phyloP scores from a whole-genome alignment of 2,113 vertebrate genomes.

The Cyprinus carpio region DNA sequence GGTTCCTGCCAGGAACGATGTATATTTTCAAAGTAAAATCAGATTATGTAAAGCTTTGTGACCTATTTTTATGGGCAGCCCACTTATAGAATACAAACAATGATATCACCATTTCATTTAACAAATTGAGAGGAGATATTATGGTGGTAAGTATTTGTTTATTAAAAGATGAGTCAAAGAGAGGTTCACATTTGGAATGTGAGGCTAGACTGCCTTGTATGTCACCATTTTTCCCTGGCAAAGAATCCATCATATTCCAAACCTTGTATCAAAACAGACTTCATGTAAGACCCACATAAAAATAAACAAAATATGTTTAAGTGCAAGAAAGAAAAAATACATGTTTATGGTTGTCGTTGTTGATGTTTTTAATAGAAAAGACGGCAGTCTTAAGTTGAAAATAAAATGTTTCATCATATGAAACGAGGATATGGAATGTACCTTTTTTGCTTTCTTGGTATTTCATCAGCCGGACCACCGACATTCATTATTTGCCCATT shows the following conservation, averaged over 20 bases:
- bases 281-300: constrained; percentile 82
- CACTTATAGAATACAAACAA: neutral
- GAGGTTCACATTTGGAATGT: constrained; percentile 81
- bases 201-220: constrained; percentile 77
- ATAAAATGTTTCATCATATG: constrained; percentile 82
- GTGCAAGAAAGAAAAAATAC: constrained; percentile 85
- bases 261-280: constrained; percentile 77
- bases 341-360: constrained; percentile 77
- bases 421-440: constrained; percentile 83
- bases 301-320: constrained; percentile 84
- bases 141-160: constrained; percentile 83
- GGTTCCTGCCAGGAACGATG: neutral
- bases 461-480: constrained; percentile 67
- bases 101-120: constrained; percentile 64
- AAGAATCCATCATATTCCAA: constrained; percentile 79
- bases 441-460: constrained; percentile 67
- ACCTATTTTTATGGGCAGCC: neutral
- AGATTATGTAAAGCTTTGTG: neutral
- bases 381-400: constrained; percentile 78
- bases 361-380: constrained; percentile 65
- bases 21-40: neutral
- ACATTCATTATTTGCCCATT: constrained; percentile 70
- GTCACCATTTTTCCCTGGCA: constrained; percentile 70
- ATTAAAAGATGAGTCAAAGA: constrained; percentile 83
- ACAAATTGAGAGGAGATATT: constrained; percentile 78